phyloP scores from a whole-genome alignment of 2,113 vertebrate genomes.

The Myrmophylax atrothorax region DNA sequence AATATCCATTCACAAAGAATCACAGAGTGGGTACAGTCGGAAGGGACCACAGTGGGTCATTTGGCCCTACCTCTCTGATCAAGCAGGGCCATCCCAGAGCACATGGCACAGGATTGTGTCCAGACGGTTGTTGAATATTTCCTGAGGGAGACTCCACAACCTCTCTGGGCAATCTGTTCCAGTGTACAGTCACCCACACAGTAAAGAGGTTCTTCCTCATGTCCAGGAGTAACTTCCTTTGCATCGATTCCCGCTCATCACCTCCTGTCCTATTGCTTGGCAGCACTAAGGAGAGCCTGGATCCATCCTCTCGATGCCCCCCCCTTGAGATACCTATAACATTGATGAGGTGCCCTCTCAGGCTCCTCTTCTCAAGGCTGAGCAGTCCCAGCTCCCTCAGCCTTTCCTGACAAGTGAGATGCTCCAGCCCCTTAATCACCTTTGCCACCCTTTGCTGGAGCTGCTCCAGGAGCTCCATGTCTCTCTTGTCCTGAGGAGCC shows the following conservation, averaged over 20 bases:
- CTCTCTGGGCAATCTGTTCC: too few relatives aligned
- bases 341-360: not conserved
- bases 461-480: not conserved
- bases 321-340: not conserved
- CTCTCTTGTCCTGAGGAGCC: not conserved
- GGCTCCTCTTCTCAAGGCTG: not conserved
- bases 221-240: not conserved
- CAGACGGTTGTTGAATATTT: not conserved
- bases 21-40: not conserved
- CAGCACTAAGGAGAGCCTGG: not conserved
- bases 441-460: not conserved
- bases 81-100: not conserved
- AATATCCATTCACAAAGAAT: not conserved
- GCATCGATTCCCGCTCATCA: not conserved
- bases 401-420: accelerated
- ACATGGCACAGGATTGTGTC: not conserved
- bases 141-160: not conserved
- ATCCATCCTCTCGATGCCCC: not conserved
- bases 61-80: not conserved
- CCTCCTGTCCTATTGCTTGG: not conserved
- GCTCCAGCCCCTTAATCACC: not conserved
- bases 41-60: accelerated
- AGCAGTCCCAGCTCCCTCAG: not conserved
- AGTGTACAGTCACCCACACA: not conserved
- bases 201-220: not conserved